Percentiles rank a stretch among this genome's conserved stretches.
phyloP scores from a whole-genome alignment of 2,888 invertebrate species.

The Synergus umbraculus region DNA sequence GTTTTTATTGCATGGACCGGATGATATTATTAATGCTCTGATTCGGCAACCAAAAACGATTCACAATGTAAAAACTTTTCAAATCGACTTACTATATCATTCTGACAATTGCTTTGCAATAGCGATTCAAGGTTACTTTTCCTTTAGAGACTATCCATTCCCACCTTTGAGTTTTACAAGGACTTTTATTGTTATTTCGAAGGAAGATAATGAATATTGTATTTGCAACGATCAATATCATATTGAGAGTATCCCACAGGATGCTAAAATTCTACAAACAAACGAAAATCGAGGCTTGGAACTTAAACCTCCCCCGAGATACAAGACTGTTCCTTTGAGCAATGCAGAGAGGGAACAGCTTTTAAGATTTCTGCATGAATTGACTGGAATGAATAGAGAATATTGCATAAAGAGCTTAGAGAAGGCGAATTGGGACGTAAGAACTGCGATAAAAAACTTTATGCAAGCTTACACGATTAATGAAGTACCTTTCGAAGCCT shows the following conservation, averaged over 20 bases:
- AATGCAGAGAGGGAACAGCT: constrained; percentile 70
- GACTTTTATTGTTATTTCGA: constrained; percentile 69
- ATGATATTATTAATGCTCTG: constrained; percentile 69
- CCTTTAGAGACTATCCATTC: constrained; percentile 64
- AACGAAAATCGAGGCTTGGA: constrained; percentile 47
- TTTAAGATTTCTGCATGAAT: constrained; percentile 65
- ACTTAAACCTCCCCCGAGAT: constrained; percentile 56
- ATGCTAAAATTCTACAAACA: constrained; percentile 53
- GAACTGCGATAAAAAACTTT: constrained; percentile 69
- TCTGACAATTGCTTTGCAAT: constrained; percentile 63
- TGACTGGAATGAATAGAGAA: constrained; percentile 70
- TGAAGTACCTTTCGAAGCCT: constrained; percentile 70
- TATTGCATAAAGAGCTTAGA: constrained; percentile 67
- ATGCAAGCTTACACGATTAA: constrained; percentile 71
- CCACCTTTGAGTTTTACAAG: constrained; percentile 69
- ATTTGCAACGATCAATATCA: constrained; percentile 74
- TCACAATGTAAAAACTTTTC: constrained; percentile 68
- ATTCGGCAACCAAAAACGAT: constrained; percentile 69
- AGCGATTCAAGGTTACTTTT: constrained; percentile 70
- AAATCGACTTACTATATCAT: constrained; percentile 68
- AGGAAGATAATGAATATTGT: constrained; percentile 72
- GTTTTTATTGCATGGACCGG: constrained; percentile 71
- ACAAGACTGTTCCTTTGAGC: constrained; percentile 67
- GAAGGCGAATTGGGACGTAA: constrained; percentile 69
- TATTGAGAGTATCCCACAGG: constrained; percentile 65